A percentile compares a stretch with the other conserved stretches of the same genome.
These are phyloP conservation scores for Prosopocoilus inquinatus DNA, from an alignment of 2,888 invertebrate genomes.

Conservation along the genomic window DNA sequence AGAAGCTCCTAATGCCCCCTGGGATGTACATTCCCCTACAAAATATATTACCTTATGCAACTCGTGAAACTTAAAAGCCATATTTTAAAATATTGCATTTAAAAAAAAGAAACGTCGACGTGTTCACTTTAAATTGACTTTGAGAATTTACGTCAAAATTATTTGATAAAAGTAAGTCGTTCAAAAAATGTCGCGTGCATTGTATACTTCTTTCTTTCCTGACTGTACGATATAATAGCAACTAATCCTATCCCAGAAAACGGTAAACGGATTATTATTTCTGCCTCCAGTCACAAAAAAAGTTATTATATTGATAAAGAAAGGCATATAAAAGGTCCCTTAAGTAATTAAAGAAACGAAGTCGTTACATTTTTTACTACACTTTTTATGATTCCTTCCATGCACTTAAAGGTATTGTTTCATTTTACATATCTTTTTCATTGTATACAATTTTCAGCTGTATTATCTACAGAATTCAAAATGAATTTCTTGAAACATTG, in stretches of 20 bases:
- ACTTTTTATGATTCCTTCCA: constrained; percentile 24
- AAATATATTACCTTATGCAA: background rate
- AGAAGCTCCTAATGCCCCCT: constrained; percentile 14
- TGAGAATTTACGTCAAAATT: too few species aligned
- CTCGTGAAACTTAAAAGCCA: too few species aligned
- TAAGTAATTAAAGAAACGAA: constrained; percentile 37
- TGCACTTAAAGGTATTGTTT: too few species aligned
- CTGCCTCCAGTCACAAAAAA: constrained; percentile 25
- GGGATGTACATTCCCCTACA: constrained; percentile 19
- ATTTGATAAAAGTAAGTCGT: too few species aligned
- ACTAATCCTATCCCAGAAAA: constrained; percentile 28
- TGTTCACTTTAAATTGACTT: too few species aligned
- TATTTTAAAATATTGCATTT: too few species aligned
- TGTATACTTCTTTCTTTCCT: constrained; percentile 8
- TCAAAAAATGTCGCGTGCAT: background rate
- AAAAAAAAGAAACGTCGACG: too few species aligned
- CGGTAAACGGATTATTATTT: constrained; percentile 32
- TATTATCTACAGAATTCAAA: too few species aligned
- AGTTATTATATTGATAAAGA: constrained; percentile 32
- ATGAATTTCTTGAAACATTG: too few species aligned
- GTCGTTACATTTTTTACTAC: constrained; percentile 29
- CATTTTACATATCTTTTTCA: too few species aligned
- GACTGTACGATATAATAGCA: constrained; percentile 24
- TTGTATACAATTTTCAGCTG: too few species aligned
- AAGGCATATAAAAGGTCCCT: constrained; percentile 29